Conservation (phyloP, 1,140 invertebrate genomes). For the Drosophila pachea region DNA sequence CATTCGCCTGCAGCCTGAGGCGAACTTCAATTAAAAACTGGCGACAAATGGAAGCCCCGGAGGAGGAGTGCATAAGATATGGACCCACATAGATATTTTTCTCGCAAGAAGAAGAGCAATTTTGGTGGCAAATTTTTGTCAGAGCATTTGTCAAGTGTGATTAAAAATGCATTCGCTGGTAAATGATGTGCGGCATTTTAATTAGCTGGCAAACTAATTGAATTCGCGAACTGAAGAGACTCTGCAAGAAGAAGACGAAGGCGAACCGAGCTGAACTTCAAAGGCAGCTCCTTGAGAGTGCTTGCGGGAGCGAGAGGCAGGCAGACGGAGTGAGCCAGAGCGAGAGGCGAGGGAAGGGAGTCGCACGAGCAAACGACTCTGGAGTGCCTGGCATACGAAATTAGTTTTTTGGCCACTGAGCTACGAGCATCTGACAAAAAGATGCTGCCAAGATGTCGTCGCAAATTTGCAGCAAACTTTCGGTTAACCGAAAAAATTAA, state of each 20-base stretch:
- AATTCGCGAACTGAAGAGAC: constrained; percentile 43
- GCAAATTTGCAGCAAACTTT: constrained; percentile 62
- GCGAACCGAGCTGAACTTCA: constrained; percentile 52
- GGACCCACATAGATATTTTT: neutral
- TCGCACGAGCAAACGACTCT: constrained; percentile 63
- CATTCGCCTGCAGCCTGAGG: neutral
- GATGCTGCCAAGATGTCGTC: constrained; percentile 41
- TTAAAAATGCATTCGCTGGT: constrained; percentile 69
- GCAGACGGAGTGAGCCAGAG: neutral
- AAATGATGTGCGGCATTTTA: constrained; percentile 71
- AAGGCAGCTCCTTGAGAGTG: constrained; percentile 59
- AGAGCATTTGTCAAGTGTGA: constrained; percentile 57
- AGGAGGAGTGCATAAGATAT: neutral
- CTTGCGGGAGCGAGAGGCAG: neutral
- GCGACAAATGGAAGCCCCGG: neutral
- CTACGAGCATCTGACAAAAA: constrained; percentile 35
- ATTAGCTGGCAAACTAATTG: constrained; percentile 66
- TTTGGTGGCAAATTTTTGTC: constrained; percentile 41
- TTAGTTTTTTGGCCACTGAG: constrained; percentile 52
- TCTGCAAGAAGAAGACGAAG: constrained; percentile 1
- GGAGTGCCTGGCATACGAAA: constrained; percentile 66
- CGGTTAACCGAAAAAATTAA: constrained; percentile 76
- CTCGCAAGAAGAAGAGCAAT: neutral
- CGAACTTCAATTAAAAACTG: constrained; percentile 24
- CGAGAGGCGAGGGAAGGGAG: neutral